These are phyloP conservation scores for Lasioglossum baleicum DNA, from an alignment of 1,140 invertebrate genomes.

Conservation along the genomic window DNA sequence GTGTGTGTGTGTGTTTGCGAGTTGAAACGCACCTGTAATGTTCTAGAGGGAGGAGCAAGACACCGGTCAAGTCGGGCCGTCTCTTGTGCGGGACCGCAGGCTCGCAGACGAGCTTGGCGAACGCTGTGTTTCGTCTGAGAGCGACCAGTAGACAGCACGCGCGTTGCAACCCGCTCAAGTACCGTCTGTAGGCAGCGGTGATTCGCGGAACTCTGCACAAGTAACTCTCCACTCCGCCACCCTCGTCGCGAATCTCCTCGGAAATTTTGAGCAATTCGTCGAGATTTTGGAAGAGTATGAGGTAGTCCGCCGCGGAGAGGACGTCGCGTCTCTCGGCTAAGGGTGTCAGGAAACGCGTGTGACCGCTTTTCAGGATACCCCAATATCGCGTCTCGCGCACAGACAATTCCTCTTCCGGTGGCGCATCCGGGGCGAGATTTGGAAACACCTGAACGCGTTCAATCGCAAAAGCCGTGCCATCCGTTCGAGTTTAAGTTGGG, in stretches of 20 bases:
- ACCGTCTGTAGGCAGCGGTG: slow-evolving; percentile 87
- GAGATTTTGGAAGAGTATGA: slow-evolving; percentile 89
- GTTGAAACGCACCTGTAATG: slow-evolving; percentile 84
- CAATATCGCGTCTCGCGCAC: slow-evolving; percentile 88
- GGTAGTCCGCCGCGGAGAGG: slow-evolving; percentile 86
- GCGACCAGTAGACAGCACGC: slow-evolving; percentile 89
- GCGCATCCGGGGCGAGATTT: slow-evolving; percentile 80
- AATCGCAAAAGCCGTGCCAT: slow-evolving; percentile 3
- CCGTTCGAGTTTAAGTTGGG: no score
- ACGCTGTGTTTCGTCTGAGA: slow-evolving; percentile 82
- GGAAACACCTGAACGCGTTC: slow-evolving; percentile 71
- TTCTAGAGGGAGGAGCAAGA: slow-evolving; percentile 89
- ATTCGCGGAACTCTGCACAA: slow-evolving; percentile 86
- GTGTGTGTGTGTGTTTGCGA: no score
- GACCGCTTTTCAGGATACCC: slow-evolving; percentile 86
- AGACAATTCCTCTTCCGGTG: slow-evolving; percentile 82
- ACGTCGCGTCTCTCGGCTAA: slow-evolving; percentile 87
- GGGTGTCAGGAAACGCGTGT: slow-evolving; percentile 86
- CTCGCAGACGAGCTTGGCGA: slow-evolving; percentile 87
- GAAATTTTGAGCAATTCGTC: slow-evolving; percentile 89
- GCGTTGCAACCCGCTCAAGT: slow-evolving; percentile 89
- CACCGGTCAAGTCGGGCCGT: slow-evolving; percentile 89
- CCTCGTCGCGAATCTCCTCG: slow-evolving; percentile 88
- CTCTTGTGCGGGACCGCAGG: slow-evolving; percentile 87
- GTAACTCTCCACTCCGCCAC: slow-evolving; percentile 88